phyloP scores from a whole-genome alignment of 2,797 vertebrate genomes.

The Esox lucius region DNA sequence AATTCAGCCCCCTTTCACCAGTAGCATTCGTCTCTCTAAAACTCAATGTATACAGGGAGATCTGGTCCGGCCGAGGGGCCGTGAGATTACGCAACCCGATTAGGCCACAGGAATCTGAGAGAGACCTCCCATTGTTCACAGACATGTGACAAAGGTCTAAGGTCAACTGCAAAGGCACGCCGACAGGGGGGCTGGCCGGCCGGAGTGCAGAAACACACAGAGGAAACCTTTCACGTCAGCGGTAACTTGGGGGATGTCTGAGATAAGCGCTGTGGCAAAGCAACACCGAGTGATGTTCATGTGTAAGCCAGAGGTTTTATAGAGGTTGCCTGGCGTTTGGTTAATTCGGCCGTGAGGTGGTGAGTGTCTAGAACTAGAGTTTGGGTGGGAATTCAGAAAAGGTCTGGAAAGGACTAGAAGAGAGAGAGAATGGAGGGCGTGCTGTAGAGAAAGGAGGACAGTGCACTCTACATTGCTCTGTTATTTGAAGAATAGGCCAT shows the following conservation, averaged over 20 bases:
- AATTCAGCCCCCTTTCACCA: not conserved
- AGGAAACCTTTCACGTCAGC: not conserved
- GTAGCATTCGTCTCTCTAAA: not conserved
- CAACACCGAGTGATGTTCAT: not conserved
- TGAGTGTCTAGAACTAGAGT: not conserved
- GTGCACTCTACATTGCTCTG: not conserved
- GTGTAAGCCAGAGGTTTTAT: not conserved
- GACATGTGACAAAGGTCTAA: slow-evolving; percentile 29
- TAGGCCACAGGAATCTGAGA: slow-evolving; percentile 24
- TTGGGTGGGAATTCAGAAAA: not conserved
- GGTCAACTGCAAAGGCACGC: slow-evolving; percentile 28
- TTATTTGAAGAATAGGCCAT: not conserved
- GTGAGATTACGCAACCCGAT: slow-evolving; percentile 20
- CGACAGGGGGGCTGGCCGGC: slow-evolving; percentile 6
- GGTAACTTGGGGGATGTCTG: not conserved
- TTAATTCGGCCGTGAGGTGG: not conserved
- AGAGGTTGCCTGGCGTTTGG: not conserved
- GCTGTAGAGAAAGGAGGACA: not conserved
- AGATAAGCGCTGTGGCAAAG: not conserved
- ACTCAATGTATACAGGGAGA: not conserved
- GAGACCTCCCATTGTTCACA: slow-evolving; percentile 38
- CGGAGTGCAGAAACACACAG: not conserved
- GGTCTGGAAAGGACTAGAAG: not conserved
- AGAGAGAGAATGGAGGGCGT: not conserved
- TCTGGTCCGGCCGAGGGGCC: not conserved